Evolutionary conservation across 2,888 invertebrate genomes (phyloP), one percentile per base, ranked within the genome.

Genomic region (Chymomyza caudatula): DNA sequence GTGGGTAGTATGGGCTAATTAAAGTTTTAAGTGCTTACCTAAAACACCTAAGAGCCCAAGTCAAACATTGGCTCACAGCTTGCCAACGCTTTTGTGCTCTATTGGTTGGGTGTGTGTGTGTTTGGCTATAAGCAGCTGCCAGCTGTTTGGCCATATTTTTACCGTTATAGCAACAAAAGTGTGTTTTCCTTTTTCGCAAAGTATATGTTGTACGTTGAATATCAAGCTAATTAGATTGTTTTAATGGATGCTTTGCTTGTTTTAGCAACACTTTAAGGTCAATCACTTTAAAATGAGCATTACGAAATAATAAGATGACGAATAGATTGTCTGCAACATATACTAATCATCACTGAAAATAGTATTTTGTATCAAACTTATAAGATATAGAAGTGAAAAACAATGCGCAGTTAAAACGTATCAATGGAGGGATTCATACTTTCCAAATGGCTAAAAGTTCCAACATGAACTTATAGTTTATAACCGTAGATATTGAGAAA

Each of bases 21-120:
- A 77, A 80, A 80, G 80, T 82, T 80, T 79, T 71, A 74, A 77
- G 76, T 82, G 71, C 77, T 76, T 69, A 67, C 69, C 67, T 25
- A 56, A 60, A 67, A 44, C 63, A 65, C 63, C 67, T 52, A 23
- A 60, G 25, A 49, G 54, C 19, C 20, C 42, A 57, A 60, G 63
- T 63, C 62, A 67, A 63, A 56, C 62, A 56, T 60, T 60, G 64
- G 69, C 66, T 56, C 19, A 53, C 63, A 67, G 63, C 67, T 66
- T 60, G 65, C 63, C 63, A 56, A 72, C 68, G 69, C 22, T 56
- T 13, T 55, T 43, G 4, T 55, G 25, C 20, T 55, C n/a, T 55
- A 55, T n/a, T 55, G 4, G 43, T 15, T 15, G 57, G 42, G 23
- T 13, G 22, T 13, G 22, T 49, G 23, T 15, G 8, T 1, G 17